These are phyloP conservation scores for Aphodius granarius DNA, from an alignment of 2,888 invertebrate species.

Conservation along the genomic window DNA sequence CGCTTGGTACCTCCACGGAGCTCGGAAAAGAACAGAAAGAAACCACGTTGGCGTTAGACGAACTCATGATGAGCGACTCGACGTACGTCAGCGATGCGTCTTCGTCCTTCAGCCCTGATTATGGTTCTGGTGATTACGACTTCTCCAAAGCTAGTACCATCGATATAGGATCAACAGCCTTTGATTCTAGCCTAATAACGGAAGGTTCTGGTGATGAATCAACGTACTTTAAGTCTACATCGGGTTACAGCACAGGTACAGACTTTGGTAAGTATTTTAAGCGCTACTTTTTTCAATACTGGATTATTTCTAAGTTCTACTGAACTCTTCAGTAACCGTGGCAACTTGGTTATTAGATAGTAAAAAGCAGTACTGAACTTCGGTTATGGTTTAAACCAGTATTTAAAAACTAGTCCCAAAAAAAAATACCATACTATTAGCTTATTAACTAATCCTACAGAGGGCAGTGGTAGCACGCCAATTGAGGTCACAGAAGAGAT, in stretches of 20 bases:
- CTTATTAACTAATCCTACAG: not conserved
- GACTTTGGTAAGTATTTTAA: not conserved
- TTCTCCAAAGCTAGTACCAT: not conserved
- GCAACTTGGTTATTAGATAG: no score
- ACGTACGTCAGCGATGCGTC: slow-evolving; percentile 35
- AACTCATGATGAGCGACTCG: slow-evolving; percentile 59
- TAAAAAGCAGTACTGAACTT: no score
- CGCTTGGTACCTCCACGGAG: slow-evolving; percentile 17
- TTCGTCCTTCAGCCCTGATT: slow-evolving; percentile 23
- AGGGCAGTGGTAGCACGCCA: slow-evolving; percentile 15
- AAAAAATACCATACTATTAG: not conserved
- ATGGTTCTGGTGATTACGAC: slow-evolving; percentile 44
- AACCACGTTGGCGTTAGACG: slow-evolving; percentile 52
- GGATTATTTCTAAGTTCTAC: no score
- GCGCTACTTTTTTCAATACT: no score
- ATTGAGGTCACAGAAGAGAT: slow-evolving; percentile 13
- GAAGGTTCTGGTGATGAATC: slow-evolving; percentile 33
- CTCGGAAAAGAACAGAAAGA: slow-evolving; percentile 35
- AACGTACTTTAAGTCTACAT: slow-evolving; percentile 2
- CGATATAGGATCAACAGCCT: slow-evolving; percentile 18
- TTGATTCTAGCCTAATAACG: slow-evolving; percentile 26
- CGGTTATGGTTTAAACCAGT: no score
- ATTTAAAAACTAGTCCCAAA: no score
- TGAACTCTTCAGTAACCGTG: no score
- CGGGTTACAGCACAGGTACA: slow-evolving; percentile 12